A percentile compares a stretch with the other conserved stretches of the same genome.
Conservation (phyloP, 2,888 invertebrate genomes). For the Gonocerus acuteangulatus region DNA sequence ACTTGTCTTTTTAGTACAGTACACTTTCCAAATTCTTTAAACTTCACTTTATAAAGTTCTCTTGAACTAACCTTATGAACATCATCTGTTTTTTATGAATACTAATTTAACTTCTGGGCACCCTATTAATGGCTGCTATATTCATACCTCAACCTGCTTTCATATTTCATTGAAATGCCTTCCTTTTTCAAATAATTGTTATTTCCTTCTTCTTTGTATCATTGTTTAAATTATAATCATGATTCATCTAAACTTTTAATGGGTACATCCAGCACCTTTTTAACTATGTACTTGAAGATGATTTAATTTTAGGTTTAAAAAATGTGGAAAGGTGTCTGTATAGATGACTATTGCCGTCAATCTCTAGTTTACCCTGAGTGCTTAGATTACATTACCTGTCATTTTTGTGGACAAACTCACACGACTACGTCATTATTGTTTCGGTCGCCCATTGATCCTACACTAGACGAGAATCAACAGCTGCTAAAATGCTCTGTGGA, state of each 20-base stretch:
- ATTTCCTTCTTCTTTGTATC: too few relatives aligned
- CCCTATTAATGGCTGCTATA: conserved; percentile 1
- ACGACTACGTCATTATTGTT: conserved; percentile 19
- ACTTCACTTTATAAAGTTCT: too few relatives aligned
- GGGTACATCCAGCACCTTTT: too few relatives aligned
- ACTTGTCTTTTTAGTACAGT: too few relatives aligned
- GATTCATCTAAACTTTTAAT: too few relatives aligned
- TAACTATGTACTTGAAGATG: too few relatives aligned
- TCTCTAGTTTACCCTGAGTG: conserved; percentile 34
- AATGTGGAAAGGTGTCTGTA: conserved; percentile 36
- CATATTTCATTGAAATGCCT: too few relatives aligned
- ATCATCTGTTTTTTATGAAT: background rate
- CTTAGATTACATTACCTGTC: conserved; percentile 33
- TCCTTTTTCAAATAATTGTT: too few relatives aligned
- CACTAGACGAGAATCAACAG: conserved; percentile 28
- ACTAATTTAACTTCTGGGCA: background rate
- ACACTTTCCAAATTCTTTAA: too few relatives aligned
- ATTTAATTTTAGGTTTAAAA: conserved; percentile 27
- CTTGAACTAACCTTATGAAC: too few relatives aligned
- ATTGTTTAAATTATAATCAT: too few relatives aligned
- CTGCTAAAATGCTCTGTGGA: conserved; percentile 27
- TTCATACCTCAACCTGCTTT: background rate
- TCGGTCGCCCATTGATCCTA: conserved; percentile 28
- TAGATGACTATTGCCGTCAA: conserved; percentile 35
- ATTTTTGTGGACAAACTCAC: conserved; percentile 37